Base-by-base conservation (phyloP, 2,113 vertebrate species). In the Chinchilla lanigera region DNA sequence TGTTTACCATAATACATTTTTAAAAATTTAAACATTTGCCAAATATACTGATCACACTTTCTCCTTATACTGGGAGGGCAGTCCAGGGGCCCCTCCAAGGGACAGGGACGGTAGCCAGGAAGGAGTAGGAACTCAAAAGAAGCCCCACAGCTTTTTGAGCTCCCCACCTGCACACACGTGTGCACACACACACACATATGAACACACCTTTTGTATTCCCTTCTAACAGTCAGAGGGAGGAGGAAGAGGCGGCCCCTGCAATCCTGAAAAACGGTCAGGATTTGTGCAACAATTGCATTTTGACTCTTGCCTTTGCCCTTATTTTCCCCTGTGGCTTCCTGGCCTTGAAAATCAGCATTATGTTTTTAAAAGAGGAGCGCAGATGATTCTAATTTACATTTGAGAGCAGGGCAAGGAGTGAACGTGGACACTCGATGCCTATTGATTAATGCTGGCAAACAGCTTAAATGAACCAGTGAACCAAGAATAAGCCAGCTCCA, bases 381-480 rank as follows among this genome's bases (percentile, higher is more conserved):
- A 58, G 22, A 20, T 69, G 63, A 90, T 89, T 82, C 80, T 89
- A 63, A 77, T 71, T 89, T 95, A 82, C 38, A 82, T 86, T 77
- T 82, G 80, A 86, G 26, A 56, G 56, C 75, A 65, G 47, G 93
- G 35, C 44, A 77, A 75, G 50, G 38, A 85, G 8, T 60, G 41
- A 89, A 86, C 5, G 9, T 67, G 73, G 26, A 90, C 73, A 41
- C 67, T 33, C 28, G 1, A 30, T 52, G 84, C 78, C 69, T 94
- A 44, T 67, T 90, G 92, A 94, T 44, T 84, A 96, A 88, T 14
- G 26, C 52, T 73, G 22, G 87, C 83, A 85, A 92, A 61, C 38
- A 77, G 67, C 77, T 96, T 63, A 80, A 87, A 82, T 83, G 85
- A 95, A 35, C 54, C 75, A 93, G 73, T 80, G 56, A 93, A 84